A percentile compares a stretch with the other conserved stretches of the same genome.
Evolutionary conservation across 2,888 invertebrate species (phyloP).

Genomic region (Dryocosmus kuriphilus): DNA sequence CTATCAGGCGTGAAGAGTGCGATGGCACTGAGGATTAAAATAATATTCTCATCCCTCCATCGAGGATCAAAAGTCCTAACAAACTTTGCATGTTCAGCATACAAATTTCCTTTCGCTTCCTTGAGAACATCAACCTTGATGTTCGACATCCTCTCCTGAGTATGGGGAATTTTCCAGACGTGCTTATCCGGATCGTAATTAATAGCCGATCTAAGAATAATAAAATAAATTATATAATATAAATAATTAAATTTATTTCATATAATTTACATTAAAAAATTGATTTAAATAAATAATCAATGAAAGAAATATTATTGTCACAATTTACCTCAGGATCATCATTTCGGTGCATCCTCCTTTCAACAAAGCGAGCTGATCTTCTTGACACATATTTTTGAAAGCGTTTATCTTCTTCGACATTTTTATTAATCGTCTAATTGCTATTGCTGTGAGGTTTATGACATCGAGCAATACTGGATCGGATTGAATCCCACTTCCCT

Average conservation of each 20-base stretch:
- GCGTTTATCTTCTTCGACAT: slow-evolving; percentile 92
- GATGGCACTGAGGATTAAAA: slow-evolving; percentile 94
- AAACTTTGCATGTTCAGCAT: slow-evolving; percentile 91
- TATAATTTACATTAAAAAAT: no score
- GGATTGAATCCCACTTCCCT: slow-evolving; percentile 73
- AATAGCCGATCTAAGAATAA: slow-evolving; percentile 83
- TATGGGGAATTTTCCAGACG: slow-evolving; percentile 94
- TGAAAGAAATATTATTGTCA: no score
- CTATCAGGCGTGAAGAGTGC: slow-evolving; percentile 93
- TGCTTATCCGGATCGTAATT: slow-evolving; percentile 93
- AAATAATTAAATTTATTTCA: no score
- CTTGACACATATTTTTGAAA: slow-evolving; percentile 95
- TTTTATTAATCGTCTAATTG: slow-evolving; percentile 91
- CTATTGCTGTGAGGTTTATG: slow-evolving; percentile 94
- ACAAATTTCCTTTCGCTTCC: slow-evolving; percentile 92
- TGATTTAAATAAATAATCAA: no score
- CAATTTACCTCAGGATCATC: slow-evolving; percentile 87
- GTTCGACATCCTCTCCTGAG: slow-evolving; percentile 86
- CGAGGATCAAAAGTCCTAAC: slow-evolving; percentile 90
- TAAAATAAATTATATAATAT: no score
- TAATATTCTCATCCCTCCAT: slow-evolving; percentile 94
- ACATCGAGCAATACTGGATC: slow-evolving; percentile 89
- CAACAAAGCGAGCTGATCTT: slow-evolving; percentile 92
- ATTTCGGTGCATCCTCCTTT: slow-evolving; percentile 98
- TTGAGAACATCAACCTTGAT: slow-evolving; percentile 94